These are phyloP conservation scores for Temnopleurus reevesii DNA, from an alignment of 53 echinoderm and acorn worm genomes.

Conservation along the genomic window DNA sequence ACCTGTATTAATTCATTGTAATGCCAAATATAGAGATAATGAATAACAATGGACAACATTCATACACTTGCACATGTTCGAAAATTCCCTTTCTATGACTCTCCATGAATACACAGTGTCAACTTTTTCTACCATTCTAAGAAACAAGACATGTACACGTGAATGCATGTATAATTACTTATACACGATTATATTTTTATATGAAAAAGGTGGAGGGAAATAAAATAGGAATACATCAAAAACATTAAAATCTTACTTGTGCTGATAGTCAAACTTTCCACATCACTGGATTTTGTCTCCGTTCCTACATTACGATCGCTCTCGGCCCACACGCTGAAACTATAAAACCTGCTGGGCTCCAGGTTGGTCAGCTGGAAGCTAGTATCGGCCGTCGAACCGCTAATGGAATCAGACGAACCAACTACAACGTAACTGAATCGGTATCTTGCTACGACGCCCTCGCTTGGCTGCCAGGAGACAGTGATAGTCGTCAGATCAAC, in stretches of 20 bases:
- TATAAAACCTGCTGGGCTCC: constrained; percentile 47
- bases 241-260: constrained; percentile 54
- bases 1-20: too few relatives aligned
- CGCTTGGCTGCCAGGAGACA: constrained; percentile 55
- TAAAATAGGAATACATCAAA: too few relatives aligned
- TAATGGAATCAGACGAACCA: background rate
- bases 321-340: constrained; percentile 54
- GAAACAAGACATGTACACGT: too few relatives aligned
- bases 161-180: too few relatives aligned
- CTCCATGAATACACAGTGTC: too few relatives aligned
- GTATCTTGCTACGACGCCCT: constrained; percentile 42
- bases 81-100: too few relatives aligned
- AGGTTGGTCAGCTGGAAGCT: constrained; percentile 31
- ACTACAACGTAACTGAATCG: constrained; percentile 31
- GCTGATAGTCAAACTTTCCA: background rate
- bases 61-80: too few relatives aligned
- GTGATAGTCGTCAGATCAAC: constrained; percentile 24
- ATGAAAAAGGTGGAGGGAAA: background rate
- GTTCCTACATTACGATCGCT: background rate
- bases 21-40: too few relatives aligned
- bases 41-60: too few relatives aligned
- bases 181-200: too few relatives aligned
- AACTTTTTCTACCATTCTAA: too few relatives aligned
- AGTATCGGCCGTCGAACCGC: background rate
- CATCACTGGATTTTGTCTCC: background rate